Base-by-base conservation (phyloP, 2,888 invertebrate genomes). In the Dendrolimus pini region DNA sequence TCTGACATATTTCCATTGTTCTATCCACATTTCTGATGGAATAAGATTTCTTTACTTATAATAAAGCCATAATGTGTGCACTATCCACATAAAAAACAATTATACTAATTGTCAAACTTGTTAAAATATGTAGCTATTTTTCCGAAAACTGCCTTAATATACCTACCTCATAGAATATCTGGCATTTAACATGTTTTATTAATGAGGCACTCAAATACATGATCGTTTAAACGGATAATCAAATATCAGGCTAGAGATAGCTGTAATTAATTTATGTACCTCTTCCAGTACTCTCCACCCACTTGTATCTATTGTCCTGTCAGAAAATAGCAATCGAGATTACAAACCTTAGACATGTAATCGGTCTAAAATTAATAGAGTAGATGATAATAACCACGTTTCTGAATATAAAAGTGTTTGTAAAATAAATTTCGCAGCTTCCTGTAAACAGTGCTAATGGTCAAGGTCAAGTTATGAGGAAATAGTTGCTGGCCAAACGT, bases 401-500 rank as follows among this genome's bases (percentile, higher is more conserved):
- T 30, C 30, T 30, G 30, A 30, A 30, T 30, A 30, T 30, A 30
- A 30, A 30, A 30, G 30, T 30, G 30, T 30, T 30, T 30, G 30
- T 47, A 47, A 47, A 47, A 47, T 47, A 47, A 30, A 30, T 30
- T 30, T 30, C 6, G 30, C 47, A 47, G 3, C 12, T 47, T 47
- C 47, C 47, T 47, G 47, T 47, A 47, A 47, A 8, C 47, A 47
- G 12, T 47, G 12, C 47, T 47, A 47, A 12, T 8, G 8, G 62
- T 62, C 60, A 61, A 61, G 60, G 61, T 59, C 59, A 60, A 65
- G 71, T 72, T 68, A 78, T 70, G 74, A 81, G 85, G 84, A 86
- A 85, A 77, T 75, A 63, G 67, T 64, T 63, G 65, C 70, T 63
- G 71, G 78, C 80, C 79, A 82, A 79, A 75, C 71, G 74, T 76